phyloP scores from a whole-genome alignment of 2,888 invertebrate species.

The Pachliopta kotzebuea region DNA sequence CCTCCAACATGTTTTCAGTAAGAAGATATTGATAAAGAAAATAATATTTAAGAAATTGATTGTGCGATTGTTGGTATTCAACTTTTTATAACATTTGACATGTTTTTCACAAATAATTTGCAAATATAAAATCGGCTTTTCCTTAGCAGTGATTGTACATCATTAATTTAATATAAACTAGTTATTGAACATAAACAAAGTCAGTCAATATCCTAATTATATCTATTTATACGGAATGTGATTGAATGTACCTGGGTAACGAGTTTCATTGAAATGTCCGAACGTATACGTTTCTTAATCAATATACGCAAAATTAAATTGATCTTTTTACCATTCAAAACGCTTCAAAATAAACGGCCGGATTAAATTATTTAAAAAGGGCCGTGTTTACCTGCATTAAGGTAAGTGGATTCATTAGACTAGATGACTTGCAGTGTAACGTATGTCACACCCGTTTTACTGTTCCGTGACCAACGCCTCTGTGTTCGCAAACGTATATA shows the following conservation, averaged over 20 bases:
- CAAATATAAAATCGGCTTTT: not conserved
- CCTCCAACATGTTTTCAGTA: too few species aligned
- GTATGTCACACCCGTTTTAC: slow-evolving; percentile 52
- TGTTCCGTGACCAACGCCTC: slow-evolving; percentile 40
- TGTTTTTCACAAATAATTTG: not conserved
- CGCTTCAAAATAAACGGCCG: slow-evolving; percentile 61
- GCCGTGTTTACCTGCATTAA: slow-evolving; percentile 44
- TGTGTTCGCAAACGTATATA: slow-evolving; percentile 42
- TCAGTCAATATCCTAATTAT: too few species aligned
- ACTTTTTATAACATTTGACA: too few species aligned
- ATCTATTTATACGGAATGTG: not conserved
- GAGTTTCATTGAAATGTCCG: slow-evolving; percentile 15
- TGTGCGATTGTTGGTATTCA: too few species aligned
- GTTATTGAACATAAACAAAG: too few species aligned
- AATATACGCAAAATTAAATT: slow-evolving; percentile 39
- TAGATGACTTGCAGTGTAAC: slow-evolving; percentile 67
- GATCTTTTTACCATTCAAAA: slow-evolving; percentile 49
- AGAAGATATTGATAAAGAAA: too few species aligned
- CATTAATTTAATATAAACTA: not conserved
- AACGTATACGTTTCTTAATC: slow-evolving; percentile 23
- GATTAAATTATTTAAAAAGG: slow-evolving; percentile 62
- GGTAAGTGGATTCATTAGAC: slow-evolving; percentile 66
- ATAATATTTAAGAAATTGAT: too few species aligned
- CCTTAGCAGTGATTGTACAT: not conserved
- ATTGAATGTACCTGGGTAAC: slow-evolving; percentile 8